Evolutionary conservation across 2,113 vertebrate species (phyloP).

Genomic region (Odobenus rosmarus): DNA sequence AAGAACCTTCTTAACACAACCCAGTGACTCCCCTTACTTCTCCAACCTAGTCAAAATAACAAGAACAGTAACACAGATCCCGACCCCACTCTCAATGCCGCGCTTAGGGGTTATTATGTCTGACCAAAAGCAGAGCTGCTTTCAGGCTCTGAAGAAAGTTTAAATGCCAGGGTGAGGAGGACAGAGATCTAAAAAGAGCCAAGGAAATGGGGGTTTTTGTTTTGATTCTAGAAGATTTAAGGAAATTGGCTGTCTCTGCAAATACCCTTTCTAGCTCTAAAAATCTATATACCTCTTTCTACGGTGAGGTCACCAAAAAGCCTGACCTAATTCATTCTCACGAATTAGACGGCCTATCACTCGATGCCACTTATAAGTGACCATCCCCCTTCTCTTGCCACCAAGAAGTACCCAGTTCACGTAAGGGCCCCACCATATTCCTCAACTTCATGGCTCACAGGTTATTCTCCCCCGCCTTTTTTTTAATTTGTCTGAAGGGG

Average conservation of each 20-base stretch:
- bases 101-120: not conserved
- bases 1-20: not conserved
- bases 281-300: not conserved
- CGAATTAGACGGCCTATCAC: not conserved
- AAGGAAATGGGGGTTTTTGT: not conserved
- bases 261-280: slow-evolving; percentile 33
- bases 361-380: not conserved
- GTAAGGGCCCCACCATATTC: not conserved
- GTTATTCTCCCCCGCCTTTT: not conserved
- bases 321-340: not conserved
- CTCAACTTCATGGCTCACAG: not conserved
- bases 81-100: not conserved
- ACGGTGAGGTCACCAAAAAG: not conserved
- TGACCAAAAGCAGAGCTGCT: not conserved
- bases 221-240: slow-evolving; percentile 38
- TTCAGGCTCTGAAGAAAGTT: not conserved
- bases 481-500: slow-evolving; percentile 84
- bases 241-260: not conserved
- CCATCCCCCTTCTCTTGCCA: not conserved
- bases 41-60: not conserved
- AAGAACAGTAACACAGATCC: not conserved
- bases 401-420: not conserved
- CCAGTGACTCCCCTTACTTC: not conserved
- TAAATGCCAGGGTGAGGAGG: not conserved
- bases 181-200: not conserved